These are phyloP conservation scores for Leptopterna dolabrata DNA, from an alignment of 2,888 invertebrate species.

Conservation along the genomic window DNA sequence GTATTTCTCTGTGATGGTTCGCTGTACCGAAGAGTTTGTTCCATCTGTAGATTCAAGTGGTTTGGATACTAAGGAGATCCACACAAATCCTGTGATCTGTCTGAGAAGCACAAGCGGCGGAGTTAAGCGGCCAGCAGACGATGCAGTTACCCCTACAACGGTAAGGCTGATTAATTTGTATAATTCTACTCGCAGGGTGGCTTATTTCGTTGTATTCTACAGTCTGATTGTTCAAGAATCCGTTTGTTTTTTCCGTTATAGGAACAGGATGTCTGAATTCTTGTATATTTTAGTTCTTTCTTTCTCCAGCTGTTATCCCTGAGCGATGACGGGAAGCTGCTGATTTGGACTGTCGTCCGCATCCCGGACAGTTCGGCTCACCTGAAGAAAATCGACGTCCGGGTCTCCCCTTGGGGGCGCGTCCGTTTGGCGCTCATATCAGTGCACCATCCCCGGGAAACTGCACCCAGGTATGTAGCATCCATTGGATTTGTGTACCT, in stretches of 20 bases:
- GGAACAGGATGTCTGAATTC: too few species aligned
- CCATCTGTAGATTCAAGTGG: constrained; percentile 7
- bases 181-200: too few species aligned
- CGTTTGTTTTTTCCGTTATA: too few species aligned
- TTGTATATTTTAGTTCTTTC: neutral
- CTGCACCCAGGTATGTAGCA: neutral
- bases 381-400: constrained; percentile 14
- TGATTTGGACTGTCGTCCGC: constrained; percentile 68
- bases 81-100: neutral
- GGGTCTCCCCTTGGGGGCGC: constrained; percentile 32
- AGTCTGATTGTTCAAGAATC: too few species aligned
- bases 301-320: constrained; percentile 67
- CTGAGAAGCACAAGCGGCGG: constrained; percentile 8
- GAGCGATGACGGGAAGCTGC: constrained; percentile 67
- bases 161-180: neutral
- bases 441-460: neutral
- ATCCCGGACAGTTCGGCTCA: neutral
- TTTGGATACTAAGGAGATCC: constrained; percentile 13
- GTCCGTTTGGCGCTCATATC: neutral
- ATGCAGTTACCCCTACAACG: constrained; percentile 9
- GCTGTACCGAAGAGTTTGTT: too few species aligned
- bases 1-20: too few species aligned
- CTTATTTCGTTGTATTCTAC: too few species aligned
- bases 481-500: neutral
- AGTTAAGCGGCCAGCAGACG: neutral